phyloP scores from a whole-genome alignment of 2,113 vertebrate genomes.

The Ginglymostoma cirratum region DNA sequence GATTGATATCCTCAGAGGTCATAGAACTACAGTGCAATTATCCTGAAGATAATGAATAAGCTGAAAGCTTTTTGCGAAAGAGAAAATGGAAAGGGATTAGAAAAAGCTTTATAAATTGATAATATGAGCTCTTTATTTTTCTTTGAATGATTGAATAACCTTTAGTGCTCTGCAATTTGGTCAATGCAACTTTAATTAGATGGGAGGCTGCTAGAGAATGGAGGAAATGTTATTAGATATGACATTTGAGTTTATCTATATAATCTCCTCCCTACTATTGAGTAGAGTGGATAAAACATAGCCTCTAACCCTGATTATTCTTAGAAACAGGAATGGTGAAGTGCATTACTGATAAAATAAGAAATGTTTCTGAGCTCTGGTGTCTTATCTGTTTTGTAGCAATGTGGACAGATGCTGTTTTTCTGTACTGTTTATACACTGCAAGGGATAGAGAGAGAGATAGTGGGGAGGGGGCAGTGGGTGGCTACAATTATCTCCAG shows the following conservation, averaged over 20 bases:
- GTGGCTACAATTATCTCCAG: not conserved
- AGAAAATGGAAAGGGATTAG: not conserved
- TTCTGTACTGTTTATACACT: not conserved
- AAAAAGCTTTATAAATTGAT: not conserved
- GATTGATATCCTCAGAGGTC: not conserved
- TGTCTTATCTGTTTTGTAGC: not conserved
- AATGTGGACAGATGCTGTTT: not conserved
- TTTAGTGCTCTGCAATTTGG: constrained; percentile 7
- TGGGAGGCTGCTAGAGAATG: not conserved
- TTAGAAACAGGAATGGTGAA: constrained; percentile 8
- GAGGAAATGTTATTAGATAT: not conserved
- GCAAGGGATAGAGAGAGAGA: not conserved
- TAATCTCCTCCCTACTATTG: constrained; percentile 4
- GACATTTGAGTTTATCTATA: not conserved
- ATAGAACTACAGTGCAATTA: not conserved
- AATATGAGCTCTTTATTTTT: not conserved
- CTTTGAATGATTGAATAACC: constrained; percentile 20
- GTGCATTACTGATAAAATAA: not conserved
- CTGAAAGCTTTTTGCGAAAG: not conserved
- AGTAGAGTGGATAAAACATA: not conserved
- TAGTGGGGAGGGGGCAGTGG: not conserved
- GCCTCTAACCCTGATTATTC: not conserved
- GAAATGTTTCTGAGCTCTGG: not conserved
- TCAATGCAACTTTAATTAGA: constrained; percentile 1
- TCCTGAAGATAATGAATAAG: not conserved